Conservation (phyloP, 1,140 invertebrate genomes). For the Dufourea novaeangliae region DNA sequence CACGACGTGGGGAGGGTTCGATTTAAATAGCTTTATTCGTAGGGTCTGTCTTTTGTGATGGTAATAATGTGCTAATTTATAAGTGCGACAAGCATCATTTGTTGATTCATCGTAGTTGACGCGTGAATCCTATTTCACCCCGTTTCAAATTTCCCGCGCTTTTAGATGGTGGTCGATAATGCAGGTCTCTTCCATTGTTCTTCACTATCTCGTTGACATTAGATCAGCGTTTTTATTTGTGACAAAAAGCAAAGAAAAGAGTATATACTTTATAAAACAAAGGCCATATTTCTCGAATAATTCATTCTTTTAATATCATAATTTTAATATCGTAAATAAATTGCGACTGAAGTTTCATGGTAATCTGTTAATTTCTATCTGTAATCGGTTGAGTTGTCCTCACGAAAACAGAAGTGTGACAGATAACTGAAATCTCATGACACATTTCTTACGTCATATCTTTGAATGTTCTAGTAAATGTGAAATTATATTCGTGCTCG, state of each 20-base stretch:
- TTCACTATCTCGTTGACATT: not conserved
- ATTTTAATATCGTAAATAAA: not conserved
- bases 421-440: not conserved
- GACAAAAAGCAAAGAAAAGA: not conserved
- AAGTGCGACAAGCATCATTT: conserved; percentile 26
- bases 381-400: not conserved
- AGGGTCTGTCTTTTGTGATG: conserved; percentile 18
- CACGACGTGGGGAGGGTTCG: conserved; percentile 17
- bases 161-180: conserved; percentile 17
- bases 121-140: not conserved
- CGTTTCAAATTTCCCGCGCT: conserved; percentile 36
- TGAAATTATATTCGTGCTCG: too few species aligned
- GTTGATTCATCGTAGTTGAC: conserved; percentile 7
- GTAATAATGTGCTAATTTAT: conserved; percentile 31
- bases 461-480: not conserved
- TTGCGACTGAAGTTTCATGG: not conserved
- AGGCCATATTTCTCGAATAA: too few species aligned
- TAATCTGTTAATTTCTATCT: not conserved
- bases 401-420: not conserved
- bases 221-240: not conserved
- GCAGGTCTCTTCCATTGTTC: conserved; percentile 13
- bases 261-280: too few species aligned
- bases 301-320: too few species aligned
- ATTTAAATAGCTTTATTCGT: conserved; percentile 8
- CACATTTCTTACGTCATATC: not conserved